Evolutionary conservation across 2,888 invertebrate genomes (phyloP).

Genomic region (Amblyjoppa proteus): DNA sequence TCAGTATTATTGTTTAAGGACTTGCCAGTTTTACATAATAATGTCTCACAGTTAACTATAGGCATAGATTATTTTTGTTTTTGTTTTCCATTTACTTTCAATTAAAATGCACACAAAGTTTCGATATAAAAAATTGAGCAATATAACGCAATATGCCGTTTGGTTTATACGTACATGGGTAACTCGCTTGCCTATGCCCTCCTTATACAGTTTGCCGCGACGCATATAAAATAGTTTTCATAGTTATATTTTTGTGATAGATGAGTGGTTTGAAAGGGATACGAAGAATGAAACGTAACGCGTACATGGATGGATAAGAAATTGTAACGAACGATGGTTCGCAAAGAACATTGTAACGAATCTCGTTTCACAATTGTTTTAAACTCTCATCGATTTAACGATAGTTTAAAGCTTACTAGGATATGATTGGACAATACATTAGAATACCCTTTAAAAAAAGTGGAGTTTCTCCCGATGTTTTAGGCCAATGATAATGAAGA

Average conservation of each 20-base stretch:
- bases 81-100: not conserved
- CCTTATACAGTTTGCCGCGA: slow-evolving; percentile 22
- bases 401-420: slow-evolving; percentile 18
- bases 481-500: slow-evolving; percentile 12
- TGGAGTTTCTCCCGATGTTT: not conserved
- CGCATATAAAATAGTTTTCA: slow-evolving; percentile 49
- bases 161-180: not conserved
- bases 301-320: slow-evolving; percentile 5
- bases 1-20: not conserved
- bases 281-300: slow-evolving; percentile 28
- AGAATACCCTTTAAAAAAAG: not conserved
- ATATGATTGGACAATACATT: slow-evolving; percentile 42
- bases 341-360: not conserved
- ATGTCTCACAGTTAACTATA: not conserved
- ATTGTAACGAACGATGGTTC: not conserved
- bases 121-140: not conserved
- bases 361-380: slow-evolving; percentile 23
- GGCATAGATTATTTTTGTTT: not conserved
- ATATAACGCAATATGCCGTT: not conserved
- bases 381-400: slow-evolving; percentile 1
- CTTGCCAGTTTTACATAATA: not conserved
- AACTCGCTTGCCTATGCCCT: slow-evolving; percentile 10
- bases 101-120: not conserved
- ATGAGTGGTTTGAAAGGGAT: slow-evolving; percentile 29
- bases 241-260: slow-evolving; percentile 54